phyloP scores from a whole-genome alignment of 2,113 vertebrate genomes.

The Ascaphus truei region DNA sequence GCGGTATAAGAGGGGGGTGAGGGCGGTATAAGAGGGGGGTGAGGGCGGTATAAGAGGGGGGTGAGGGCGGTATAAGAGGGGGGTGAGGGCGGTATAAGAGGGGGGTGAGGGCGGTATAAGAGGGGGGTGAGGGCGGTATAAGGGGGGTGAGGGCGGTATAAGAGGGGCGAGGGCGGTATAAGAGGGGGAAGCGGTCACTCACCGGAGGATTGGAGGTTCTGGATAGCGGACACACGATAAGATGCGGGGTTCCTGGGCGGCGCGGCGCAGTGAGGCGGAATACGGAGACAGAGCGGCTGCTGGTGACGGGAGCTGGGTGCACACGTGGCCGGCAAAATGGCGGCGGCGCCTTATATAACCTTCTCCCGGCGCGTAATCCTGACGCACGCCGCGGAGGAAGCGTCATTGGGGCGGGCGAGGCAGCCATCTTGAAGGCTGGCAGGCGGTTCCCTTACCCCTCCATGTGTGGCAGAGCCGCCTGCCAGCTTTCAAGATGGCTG shows the following conservation, averaged over 20 bases:
- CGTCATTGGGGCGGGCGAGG: neutral
- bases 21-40: too few species aligned
- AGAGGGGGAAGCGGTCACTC: constrained; percentile 50
- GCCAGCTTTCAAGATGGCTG: constrained; percentile 4
- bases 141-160: too few species aligned
- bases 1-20: too few species aligned
- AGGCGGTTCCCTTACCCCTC: too few species aligned
- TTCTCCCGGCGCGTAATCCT: neutral
- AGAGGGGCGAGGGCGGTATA: too few species aligned
- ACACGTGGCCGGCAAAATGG: neutral
- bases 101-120: too few species aligned
- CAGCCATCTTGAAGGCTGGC: neutral
- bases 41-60: too few species aligned
- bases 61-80: too few species aligned
- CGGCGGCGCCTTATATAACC: constrained; percentile 6
- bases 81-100: too few species aligned
- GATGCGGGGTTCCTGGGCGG: constrained; percentile 80
- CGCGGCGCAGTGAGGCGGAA: too few species aligned
- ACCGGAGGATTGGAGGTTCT: constrained; percentile 96
- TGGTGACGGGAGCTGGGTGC: too few species aligned
- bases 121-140: too few species aligned
- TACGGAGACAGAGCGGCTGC: neutral
- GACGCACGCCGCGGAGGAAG: neutral
- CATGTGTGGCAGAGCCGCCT: neutral
- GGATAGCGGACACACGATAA: constrained; percentile 97